These are phyloP conservation scores for Phyllostomus discolor DNA, from an alignment of 2,113 vertebrate species.

Conservation along the genomic window DNA sequence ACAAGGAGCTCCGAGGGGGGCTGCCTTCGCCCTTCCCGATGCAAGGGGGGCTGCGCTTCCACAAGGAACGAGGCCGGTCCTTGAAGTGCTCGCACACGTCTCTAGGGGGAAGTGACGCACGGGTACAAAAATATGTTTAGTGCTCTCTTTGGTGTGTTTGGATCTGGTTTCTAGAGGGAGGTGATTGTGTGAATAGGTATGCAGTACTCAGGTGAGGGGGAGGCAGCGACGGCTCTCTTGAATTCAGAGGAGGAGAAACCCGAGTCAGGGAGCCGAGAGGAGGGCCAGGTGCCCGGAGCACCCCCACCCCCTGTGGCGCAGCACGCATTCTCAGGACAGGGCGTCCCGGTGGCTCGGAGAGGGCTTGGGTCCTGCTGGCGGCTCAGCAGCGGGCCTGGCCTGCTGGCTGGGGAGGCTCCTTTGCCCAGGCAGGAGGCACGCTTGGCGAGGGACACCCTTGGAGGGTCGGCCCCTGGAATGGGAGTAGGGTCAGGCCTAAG, in stretches of 20 bases:
- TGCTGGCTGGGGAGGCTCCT: neutral
- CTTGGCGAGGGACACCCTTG: accelerated
- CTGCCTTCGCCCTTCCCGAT: accelerated
- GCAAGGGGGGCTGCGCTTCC: neutral
- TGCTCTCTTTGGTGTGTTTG: neutral
- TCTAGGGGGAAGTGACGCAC: neutral
- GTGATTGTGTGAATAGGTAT: neutral
- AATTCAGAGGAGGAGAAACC: neutral
- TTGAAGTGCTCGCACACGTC: neutral
- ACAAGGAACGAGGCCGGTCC: neutral
- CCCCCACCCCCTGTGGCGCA: no score
- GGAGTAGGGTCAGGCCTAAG: no score
- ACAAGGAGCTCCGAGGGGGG: accelerated
- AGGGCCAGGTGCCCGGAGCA: neutral
- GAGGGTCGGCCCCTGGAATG: neutral
- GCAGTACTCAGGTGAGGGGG: neutral
- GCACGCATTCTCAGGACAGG: neutral
- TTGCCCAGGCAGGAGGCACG: accelerated
- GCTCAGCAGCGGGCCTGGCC: neutral
- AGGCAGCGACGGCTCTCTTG: neutral
- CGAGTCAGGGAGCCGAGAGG: neutral
- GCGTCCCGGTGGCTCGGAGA: neutral
- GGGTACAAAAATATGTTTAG: neutral
- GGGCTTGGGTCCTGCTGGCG: neutral
- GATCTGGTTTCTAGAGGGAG: neutral